Evolutionary conservation across 2,888 invertebrate species (phyloP).

Genomic region (Drosophila anomelani): DNA sequence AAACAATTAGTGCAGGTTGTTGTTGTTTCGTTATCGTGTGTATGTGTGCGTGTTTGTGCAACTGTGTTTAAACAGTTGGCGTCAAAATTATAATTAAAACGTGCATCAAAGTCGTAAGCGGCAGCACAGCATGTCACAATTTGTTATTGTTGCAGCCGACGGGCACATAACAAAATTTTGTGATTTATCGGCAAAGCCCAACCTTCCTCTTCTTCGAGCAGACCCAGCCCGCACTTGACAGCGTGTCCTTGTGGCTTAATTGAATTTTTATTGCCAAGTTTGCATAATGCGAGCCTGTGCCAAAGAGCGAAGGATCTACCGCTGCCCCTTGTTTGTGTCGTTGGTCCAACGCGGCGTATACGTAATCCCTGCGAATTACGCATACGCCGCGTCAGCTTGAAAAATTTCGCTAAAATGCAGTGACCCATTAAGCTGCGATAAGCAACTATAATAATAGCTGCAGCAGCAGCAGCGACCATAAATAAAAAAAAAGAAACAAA

Average conservation of each 20-base stretch:
- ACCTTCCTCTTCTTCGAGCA: constrained; percentile 1
- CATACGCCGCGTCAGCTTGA: constrained; percentile 61
- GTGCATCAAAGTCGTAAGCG: constrained; percentile 77
- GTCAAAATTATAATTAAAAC: constrained; percentile 82
- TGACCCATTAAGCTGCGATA: constrained; percentile 51
- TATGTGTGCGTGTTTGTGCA: constrained; percentile 24
- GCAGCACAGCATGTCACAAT: constrained; percentile 77
- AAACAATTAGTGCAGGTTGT: constrained; percentile 39
- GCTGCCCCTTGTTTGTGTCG: constrained; percentile 1
- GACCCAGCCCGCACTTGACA: constrained; percentile 63
- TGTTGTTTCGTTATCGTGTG: constrained; percentile 48
- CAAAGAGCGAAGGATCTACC: constrained; percentile 15
- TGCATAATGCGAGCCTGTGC: constrained; percentile 65
- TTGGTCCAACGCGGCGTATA: constrained; percentile 54
- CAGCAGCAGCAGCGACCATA: constrained; percentile 16
- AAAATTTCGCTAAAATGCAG: constrained; percentile 47
- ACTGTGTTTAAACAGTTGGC: constrained; percentile 80
- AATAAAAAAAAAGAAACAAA: constrained; percentile 3
- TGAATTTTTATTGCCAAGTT: constrained; percentile 81
- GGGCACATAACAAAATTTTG: constrained; percentile 37
- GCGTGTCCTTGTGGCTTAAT: constrained; percentile 74
- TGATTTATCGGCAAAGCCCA: constrained; percentile 50
- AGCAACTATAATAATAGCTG: constrained; percentile 27
- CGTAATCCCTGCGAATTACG: constrained; percentile 62
- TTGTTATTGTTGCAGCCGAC: constrained; percentile 43